Percentiles rank a stretch among this genome's conserved stretches.
phyloP scores from a whole-genome alignment of 2,113 vertebrate species.

The Hiodon alosoides region DNA sequence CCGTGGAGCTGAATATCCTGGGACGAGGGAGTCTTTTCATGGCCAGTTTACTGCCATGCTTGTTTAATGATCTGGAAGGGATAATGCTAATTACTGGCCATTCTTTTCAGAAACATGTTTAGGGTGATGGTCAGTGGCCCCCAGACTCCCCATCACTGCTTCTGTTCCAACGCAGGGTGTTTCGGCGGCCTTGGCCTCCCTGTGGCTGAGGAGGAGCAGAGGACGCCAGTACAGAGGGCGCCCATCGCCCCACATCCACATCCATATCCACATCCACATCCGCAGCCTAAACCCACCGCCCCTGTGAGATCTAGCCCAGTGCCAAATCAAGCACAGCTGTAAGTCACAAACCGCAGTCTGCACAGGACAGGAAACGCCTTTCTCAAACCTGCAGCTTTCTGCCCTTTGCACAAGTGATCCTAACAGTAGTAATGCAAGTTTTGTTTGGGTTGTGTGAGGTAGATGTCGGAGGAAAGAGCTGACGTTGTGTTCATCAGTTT shows the following conservation, averaged over 20 bases:
- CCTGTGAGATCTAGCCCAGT: slow-evolving; percentile 10
- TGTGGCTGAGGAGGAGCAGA: slow-evolving; percentile 28
- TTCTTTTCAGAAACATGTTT: no score
- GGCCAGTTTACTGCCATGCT: no score
- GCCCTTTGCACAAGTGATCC: no score
- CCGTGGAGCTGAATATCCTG: no score
- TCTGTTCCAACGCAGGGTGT: not conserved
- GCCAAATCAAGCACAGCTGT: slow-evolving; percentile 16
- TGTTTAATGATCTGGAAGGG: no score
- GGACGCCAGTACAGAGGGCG: slow-evolving; percentile 25
- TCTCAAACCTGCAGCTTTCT: not conserved
- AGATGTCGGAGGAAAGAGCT: not conserved
- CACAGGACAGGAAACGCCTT: no score
- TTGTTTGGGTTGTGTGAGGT: not conserved
- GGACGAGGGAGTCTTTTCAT: no score
- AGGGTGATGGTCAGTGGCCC: not conserved
- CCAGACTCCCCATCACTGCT: not conserved
- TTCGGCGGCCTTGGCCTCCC: not conserved
- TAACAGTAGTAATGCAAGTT: no score
- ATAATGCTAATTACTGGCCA: no score
- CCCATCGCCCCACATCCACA: slow-evolving; percentile 16
- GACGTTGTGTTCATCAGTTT: not conserved
- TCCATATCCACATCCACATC: no score
- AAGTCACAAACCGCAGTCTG: slow-evolving; percentile 22
- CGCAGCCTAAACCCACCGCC: not conserved